These are phyloP conservation scores for Chymomyza caudatula DNA, from an alignment of 2,888 invertebrate genomes.

Conservation along the genomic window DNA sequence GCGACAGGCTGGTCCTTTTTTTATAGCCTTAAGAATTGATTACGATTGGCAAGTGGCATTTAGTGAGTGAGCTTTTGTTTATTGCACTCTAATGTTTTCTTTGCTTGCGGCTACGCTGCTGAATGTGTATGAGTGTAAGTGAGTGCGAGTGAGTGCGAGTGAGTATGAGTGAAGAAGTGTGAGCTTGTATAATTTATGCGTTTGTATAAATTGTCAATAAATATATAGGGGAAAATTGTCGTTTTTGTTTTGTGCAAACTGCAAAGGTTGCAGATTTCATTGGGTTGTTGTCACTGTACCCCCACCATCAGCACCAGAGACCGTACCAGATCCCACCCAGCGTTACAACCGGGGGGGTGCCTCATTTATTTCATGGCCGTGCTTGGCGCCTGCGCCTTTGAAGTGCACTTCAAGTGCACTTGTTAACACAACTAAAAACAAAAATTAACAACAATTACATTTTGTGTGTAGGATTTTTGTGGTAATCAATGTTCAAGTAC, in stretches of 20 bases:
- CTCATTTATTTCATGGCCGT: background rate
- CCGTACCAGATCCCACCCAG: constrained; percentile 3
- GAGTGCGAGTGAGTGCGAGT: constrained; percentile 18
- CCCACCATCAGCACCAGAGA: background rate
- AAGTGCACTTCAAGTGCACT: constrained; percentile 6
- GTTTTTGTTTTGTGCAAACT: constrained; percentile 7
- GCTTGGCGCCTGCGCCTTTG: background rate
- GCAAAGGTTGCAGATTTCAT: constrained; percentile 46
- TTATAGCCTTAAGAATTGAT: constrained; percentile 65
- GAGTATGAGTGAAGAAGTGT: constrained; percentile 7
- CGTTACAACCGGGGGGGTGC: no score
- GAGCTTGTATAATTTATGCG: constrained; percentile 59
- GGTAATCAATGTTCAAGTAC: constrained; percentile 35
- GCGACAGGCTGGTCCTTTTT: constrained; percentile 42
- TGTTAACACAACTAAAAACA: constrained; percentile 61
- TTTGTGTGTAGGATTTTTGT: background rate
- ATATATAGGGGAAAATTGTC: constrained; percentile 37
- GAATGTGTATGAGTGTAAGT: background rate
- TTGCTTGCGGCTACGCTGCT: constrained; percentile 17
- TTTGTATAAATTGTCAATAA: constrained; percentile 69
- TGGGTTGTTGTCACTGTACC: background rate
- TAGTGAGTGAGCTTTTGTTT: constrained; percentile 68
- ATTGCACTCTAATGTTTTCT: constrained; percentile 36
- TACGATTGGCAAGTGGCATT: constrained; percentile 73
- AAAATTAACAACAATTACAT: constrained; percentile 58